Evolutionary conservation across 2,113 vertebrate genomes (phyloP).

Genomic region (Bufo bufo): DNA sequence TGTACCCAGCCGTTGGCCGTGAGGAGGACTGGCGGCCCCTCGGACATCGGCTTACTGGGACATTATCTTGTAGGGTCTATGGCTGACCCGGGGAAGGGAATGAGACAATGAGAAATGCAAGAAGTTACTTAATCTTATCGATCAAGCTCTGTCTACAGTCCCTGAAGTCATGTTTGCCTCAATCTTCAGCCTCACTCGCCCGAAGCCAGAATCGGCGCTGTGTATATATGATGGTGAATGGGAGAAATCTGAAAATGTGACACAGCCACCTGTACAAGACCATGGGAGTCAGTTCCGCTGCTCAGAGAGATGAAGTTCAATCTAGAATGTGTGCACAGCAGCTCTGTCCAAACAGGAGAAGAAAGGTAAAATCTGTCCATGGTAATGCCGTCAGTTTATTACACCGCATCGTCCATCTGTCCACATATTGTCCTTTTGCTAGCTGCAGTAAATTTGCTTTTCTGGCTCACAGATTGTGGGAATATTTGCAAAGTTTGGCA

Average conservation of each 20-base stretch:
- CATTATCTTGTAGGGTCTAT: no score
- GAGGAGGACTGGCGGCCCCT: no score
- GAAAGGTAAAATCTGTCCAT: not conserved
- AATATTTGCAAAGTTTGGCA: no score
- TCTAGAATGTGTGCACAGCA: not conserved
- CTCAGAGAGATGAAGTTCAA: not conserved
- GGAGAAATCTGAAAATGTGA: not conserved
- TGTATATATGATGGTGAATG: not conserved
- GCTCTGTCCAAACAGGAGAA: not conserved
- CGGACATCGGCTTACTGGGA: no score
- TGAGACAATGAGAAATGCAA: not conserved
- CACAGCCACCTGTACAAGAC: not conserved
- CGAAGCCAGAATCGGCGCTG: not conserved
- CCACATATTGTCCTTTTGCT: no score
- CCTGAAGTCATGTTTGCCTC: not conserved
- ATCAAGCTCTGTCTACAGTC: not conserved
- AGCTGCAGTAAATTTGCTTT: no score
- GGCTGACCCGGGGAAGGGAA: no score
- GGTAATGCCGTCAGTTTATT: not conserved
- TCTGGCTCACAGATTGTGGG: no score
- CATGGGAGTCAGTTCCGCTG: not conserved
- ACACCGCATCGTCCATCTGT: not conserved
- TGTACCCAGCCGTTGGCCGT: no score
- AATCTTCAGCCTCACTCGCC: not conserved
- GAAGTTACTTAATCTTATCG: not conserved